Evolutionary conservation across 2,797 vertebrate species (phyloP).

Genomic region (Hipposideros larvatus): DNA sequence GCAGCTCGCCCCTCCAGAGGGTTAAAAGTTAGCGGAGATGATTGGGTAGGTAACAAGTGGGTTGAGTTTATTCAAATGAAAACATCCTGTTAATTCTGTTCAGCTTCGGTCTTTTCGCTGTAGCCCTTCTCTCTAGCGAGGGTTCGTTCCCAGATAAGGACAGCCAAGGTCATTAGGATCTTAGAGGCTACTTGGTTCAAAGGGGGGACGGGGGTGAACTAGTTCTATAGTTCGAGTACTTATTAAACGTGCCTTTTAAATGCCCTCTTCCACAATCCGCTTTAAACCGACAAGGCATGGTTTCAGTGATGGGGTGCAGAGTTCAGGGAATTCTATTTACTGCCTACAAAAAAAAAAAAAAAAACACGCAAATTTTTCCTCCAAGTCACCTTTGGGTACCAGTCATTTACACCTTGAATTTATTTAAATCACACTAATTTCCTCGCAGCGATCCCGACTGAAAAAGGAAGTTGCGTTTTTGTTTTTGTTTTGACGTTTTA

Average conservation of each 20-base stretch:
- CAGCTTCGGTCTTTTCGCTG: not conserved
- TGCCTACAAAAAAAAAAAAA: not conserved
- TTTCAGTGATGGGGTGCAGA: not conserved
- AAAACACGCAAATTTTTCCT: not conserved
- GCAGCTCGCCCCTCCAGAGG: not conserved
- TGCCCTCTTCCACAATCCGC: not conserved
- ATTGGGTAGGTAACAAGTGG: not conserved
- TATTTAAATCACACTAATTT: conserved; percentile 57
- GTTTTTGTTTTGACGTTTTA: conserved; percentile 55
- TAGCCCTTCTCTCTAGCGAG: not conserved
- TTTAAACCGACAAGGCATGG: not conserved
- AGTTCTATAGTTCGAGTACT: not conserved
- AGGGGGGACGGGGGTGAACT: not conserved
- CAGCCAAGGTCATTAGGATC: not conserved
- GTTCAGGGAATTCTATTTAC: not conserved
- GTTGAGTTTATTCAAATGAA: conserved; percentile 70
- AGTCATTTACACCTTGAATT: not conserved
- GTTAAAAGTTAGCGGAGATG: not conserved
- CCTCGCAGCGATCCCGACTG: not conserved
- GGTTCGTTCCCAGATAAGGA: not conserved
- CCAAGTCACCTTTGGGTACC: not conserved
- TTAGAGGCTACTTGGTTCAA: not conserved
- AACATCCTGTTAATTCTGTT: conserved; percentile 56
- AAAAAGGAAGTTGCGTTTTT: not conserved
- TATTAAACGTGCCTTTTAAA: not conserved